Base-by-base conservation (phyloP, 1,140 invertebrate genomes). In the Luehdorfia chinensis region DNA sequence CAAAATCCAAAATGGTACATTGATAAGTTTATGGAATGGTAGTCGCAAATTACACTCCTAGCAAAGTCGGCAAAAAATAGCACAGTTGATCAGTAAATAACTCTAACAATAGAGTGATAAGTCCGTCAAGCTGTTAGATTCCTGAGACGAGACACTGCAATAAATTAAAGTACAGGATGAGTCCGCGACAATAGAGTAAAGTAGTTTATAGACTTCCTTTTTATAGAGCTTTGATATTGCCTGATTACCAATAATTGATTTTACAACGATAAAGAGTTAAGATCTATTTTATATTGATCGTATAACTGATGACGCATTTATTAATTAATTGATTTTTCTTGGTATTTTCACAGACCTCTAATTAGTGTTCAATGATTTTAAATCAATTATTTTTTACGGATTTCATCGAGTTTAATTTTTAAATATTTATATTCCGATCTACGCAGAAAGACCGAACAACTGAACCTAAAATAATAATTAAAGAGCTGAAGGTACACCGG, bases 91-190 rank as follows among this genome's bases (percentile, higher is more conserved):
- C 57, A 55, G 53, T 59, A 59, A 62, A 62, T 37, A 57, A 48
- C 51, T 33, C 12, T 39, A 33, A 63, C 60, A 63, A 63, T 63
- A 59, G 52, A 59, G 59, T 55, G 55, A 63, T 63, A 63, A 63
- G 46, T 63, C 59, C 55, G 21, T 63, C 55, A 63, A 48, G 18
- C 9, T 19, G 44, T 55, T 47, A 47, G 53, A 36, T 50, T 44
- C 52, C 41, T 28, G 39, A 19, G 32, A 14, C 32, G 37, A 28
- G 8, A 25, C 44, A 31, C 43, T 14, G 27, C 46, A 12, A 55
- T 62, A 62, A 62, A 58, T 62, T 55, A 36, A n/a, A 11, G 15
- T 28, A 1, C 14, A 16, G 25, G 15, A 43, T 43, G 36, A 41
- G 43, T 21, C 25, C 18, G 34, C 45, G 36, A 36, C 47, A 53